Base-by-base conservation (phyloP, 2,113 vertebrate species). In the Cochlearius cochlearius region DNA sequence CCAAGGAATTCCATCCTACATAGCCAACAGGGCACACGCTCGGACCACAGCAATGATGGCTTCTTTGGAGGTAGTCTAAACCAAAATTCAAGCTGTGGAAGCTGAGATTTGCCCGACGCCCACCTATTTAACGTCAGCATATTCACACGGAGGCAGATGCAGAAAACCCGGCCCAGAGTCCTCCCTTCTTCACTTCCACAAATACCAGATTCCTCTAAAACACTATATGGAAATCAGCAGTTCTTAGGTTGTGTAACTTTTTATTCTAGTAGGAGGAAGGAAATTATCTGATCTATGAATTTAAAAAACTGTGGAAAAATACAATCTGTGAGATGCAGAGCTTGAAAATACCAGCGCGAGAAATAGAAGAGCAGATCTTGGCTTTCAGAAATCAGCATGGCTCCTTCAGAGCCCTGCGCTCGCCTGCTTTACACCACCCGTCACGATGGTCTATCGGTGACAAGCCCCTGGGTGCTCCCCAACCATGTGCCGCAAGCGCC, bases 271-370 rank as follows among this genome's bases (percentile, higher is more conserved):
- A 80, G 88, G 88, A 93, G 91, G 84, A 60, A 71, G 62, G 91
- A 80, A 95, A 88, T 91, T 80, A 93, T 93, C 88, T 85, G 78
- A 95, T 85, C 78, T 85, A 71, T 26, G 80, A 86, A 86, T 86
- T 95, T 68, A 25, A 91, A 82, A 91, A 79, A 41, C 86, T 80
- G 79, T 91, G 83, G 88, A 79, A 91, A 93, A 93, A 93, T 71
- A 81, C 78, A 88, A 80, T 62, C 84, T 76, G 88, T 66, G 84
- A 88, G 78, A 43, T 55, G 45, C 62, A 56, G 72, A 75, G 79
- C 87, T 80, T 66, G 62, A 30, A 91, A 84, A 84, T 32, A 69
- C 56, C 88, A 91, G 36, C 2, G 32, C 39, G 36, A 80, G 94
- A 55, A 60, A 60, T 1, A 84, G 72, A 83, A 75, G 60, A 79